Percentiles rank a stretch among this genome's conserved stretches.
These are phyloP conservation scores for Styela plicata DNA, from an alignment of 23 tunicate genomes.

Conservation along the genomic window DNA sequence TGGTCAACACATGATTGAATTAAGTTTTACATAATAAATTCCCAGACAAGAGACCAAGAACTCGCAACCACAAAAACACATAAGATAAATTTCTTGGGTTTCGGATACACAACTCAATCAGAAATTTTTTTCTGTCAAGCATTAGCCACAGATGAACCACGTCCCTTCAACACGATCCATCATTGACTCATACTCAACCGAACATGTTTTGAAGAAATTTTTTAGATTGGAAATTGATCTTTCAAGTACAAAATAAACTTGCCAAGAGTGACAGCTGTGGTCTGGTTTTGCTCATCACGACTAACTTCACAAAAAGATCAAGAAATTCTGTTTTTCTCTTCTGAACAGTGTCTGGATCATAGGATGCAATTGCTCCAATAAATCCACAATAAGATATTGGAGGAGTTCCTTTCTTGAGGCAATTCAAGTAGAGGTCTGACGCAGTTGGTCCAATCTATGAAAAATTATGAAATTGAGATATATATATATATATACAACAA, in stretches of 20 bases:
- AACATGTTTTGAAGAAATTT: not conserved
- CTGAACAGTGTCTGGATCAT: not conserved
- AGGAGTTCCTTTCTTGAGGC: not conserved
- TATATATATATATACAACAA: not conserved
- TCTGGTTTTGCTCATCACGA: constrained; percentile 4
- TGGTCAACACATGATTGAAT: too few relatives aligned
- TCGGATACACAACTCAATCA: too few relatives aligned
- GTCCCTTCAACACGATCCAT: too few relatives aligned
- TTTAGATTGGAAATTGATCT: not conserved
- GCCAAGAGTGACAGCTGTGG: constrained; percentile 8
- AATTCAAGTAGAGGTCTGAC: not conserved
- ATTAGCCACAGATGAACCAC: too few relatives aligned
- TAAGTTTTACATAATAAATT: too few relatives aligned
- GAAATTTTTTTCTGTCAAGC: too few relatives aligned
- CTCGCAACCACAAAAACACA: too few relatives aligned
- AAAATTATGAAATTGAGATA: not conserved
- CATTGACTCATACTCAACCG: not conserved
- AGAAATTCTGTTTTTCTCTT: constrained; percentile 7
- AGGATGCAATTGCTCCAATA: constrained; percentile 13
- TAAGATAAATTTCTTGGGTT: too few relatives aligned
- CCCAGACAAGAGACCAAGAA: too few relatives aligned
- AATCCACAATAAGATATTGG: not conserved
- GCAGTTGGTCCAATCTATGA: not conserved
- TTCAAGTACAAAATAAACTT: not conserved
- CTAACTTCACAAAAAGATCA: constrained; percentile 3